Evolutionary conservation across 2,797 vertebrate genomes (phyloP).

Genomic region (Myotis daubentonii): DNA sequence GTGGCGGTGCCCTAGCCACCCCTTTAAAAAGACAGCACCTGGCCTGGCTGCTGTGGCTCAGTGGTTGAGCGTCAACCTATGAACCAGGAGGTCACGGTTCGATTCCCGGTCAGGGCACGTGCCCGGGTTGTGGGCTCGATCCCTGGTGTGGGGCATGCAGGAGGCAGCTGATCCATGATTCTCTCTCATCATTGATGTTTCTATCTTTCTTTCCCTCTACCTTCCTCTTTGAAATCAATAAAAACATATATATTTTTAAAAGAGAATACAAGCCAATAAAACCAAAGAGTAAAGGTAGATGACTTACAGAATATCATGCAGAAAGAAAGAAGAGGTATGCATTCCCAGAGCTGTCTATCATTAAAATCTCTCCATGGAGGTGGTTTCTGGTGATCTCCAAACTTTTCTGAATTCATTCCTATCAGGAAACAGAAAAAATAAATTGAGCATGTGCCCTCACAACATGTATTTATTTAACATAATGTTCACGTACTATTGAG

Average conservation of each 20-base stretch:
- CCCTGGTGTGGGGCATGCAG: too few species aligned
- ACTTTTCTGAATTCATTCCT: not conserved
- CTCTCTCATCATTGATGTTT: not conserved
- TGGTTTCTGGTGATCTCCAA: not conserved
- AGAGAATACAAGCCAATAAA: not conserved
- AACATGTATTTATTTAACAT: not conserved
- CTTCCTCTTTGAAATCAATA: not conserved
- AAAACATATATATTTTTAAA: not conserved
- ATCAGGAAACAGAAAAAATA: not conserved
- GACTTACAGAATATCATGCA: not conserved
- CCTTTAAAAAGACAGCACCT: not conserved
- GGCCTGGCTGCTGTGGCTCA: not conserved
- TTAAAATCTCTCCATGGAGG: not conserved
- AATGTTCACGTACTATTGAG: not conserved
- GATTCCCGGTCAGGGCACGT: too few species aligned
- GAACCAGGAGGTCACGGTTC: too few species aligned
- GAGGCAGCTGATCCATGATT: not conserved
- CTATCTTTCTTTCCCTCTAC: not conserved
- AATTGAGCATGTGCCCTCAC: not conserved
- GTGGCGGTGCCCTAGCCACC: not conserved
- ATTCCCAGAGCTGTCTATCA: not conserved
- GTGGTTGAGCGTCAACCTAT: not conserved
- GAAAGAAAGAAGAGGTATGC: not conserved
- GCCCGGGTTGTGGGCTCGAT: too few species aligned
- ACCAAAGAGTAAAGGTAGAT: not conserved